Percentiles rank a stretch among this genome's conserved stretches.
phyloP scores from a whole-genome alignment of 2,888 invertebrate genomes.

The Phoronis australis region DNA sequence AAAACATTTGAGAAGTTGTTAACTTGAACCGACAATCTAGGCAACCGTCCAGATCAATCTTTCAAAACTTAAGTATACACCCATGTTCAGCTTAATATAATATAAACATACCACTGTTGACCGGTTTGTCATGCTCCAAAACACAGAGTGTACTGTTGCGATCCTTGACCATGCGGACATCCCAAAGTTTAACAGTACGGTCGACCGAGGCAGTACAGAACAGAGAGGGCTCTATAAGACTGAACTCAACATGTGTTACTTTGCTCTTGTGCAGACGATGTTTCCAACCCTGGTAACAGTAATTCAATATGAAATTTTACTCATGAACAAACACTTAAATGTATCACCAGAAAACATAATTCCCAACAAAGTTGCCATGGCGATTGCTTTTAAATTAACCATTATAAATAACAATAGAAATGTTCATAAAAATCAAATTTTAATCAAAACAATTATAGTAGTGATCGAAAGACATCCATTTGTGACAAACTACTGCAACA shows the following conservation, averaged over 20 bases:
- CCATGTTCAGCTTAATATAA: too few relatives aligned
- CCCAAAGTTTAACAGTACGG: slow-evolving; percentile 40
- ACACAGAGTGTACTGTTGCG: slow-evolving; percentile 20
- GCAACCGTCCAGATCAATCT: too few relatives aligned
- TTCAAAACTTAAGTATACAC: too few relatives aligned
- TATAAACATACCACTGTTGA: slow-evolving; percentile 39
- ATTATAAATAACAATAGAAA: too few relatives aligned
- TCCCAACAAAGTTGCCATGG: too few relatives aligned
- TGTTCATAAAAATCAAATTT: too few relatives aligned
- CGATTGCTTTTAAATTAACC: too few relatives aligned
- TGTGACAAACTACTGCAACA: too few relatives aligned
- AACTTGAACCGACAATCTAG: too few relatives aligned
- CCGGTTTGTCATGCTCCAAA: slow-evolving; percentile 30
- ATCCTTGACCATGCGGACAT: slow-evolving; percentile 31
- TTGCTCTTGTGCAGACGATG: slow-evolving; percentile 34
- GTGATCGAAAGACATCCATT: too few relatives aligned
- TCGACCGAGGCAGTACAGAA: slow-evolving; percentile 37
- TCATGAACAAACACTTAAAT: background rate
- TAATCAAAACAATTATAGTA: too few relatives aligned
- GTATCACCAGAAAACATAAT: background rate
- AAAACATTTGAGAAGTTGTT: too few relatives aligned
- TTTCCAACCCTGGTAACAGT: slow-evolving; percentile 29
- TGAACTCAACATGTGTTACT: slow-evolving; percentile 38
- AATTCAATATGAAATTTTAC: background rate
- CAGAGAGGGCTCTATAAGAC: slow-evolving; percentile 35